These are phyloP conservation scores for Onychorhynchus coronatus DNA, from an alignment of 2,113 vertebrate species.

Conservation along the genomic window DNA sequence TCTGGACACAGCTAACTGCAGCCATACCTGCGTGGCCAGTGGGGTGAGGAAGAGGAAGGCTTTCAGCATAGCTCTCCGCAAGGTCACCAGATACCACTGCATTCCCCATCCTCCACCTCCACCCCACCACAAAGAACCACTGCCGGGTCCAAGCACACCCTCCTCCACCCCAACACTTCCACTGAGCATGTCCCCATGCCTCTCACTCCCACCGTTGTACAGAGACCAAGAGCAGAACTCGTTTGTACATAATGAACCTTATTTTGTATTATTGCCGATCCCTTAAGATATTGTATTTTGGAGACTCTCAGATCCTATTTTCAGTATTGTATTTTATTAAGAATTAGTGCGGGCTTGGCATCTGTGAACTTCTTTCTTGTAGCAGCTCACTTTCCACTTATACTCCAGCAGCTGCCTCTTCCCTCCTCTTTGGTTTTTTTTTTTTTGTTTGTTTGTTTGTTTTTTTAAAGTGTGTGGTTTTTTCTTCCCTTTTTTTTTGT, in stretches of 20 bases:
- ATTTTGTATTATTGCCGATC: constrained; percentile 81
- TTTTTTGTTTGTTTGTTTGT: background rate
- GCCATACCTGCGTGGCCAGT: background rate
- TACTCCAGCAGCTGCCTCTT: constrained; percentile 56
- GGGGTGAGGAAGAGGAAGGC: background rate
- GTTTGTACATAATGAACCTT: constrained; percentile 85
- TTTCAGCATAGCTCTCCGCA: background rate
- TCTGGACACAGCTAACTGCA: background rate
- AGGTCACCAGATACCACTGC: constrained; percentile 47
- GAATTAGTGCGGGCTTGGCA: constrained; percentile 79
- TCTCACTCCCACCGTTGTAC: constrained; percentile 71
- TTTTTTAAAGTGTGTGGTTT: background rate
- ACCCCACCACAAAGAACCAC: constrained; percentile 55
- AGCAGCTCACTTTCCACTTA: constrained; percentile 37
- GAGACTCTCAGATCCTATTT: constrained; percentile 72
- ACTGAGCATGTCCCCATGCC: background rate
- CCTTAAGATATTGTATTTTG: constrained; percentile 85
- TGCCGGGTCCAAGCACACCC: constrained; percentile 33
- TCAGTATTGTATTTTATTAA: constrained; percentile 81
- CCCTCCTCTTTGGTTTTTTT: constrained; percentile 8
- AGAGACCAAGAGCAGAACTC: constrained; percentile 82
- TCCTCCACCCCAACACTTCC: background rate
- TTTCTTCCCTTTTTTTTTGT: background rate
- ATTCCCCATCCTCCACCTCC: background rate
- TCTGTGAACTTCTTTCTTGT: constrained; percentile 38